Percentiles rank a stretch among this genome's conserved stretches.
Conservation (phyloP, 2,888 invertebrate species). For the Orthonevra nobilis region DNA sequence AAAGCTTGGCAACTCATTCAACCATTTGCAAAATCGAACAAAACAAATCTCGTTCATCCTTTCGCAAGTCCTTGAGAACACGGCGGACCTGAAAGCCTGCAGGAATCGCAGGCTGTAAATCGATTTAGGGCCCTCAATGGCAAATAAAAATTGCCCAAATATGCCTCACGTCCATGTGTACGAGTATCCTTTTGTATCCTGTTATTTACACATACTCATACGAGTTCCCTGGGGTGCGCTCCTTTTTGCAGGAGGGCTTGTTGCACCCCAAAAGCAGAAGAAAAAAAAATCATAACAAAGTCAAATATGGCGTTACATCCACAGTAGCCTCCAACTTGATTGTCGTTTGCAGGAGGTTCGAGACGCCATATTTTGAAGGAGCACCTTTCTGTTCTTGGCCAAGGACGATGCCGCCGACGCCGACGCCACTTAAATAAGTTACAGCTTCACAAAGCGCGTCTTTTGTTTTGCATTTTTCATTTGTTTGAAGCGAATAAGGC, state of each 20-base stretch:
- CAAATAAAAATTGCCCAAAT: constrained; percentile 37
- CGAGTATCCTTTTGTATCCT: too few relatives aligned
- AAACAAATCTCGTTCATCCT: constrained; percentile 7
- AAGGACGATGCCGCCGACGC: too few relatives aligned
- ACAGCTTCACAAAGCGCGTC: constrained; percentile 2
- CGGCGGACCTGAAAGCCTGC: not conserved
- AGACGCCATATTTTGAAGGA: not conserved
- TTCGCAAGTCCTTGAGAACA: constrained; percentile 1
- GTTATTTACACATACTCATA: too few relatives aligned
- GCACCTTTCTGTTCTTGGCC: not conserved
- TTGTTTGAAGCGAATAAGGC: constrained; percentile 36
- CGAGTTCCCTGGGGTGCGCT: not conserved
- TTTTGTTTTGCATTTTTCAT: constrained; percentile 26
- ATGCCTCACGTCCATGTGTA: too few relatives aligned
- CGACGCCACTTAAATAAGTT: constrained; percentile 20
- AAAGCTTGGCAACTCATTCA: constrained; percentile 16
- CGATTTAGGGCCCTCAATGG: constrained; percentile 42
- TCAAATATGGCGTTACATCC: constrained; percentile 9
- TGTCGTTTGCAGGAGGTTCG: too few relatives aligned
- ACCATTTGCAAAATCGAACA: not conserved
- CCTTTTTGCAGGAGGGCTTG: too few relatives aligned
- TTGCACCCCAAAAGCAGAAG: too few relatives aligned
- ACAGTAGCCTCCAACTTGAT: too few relatives aligned
- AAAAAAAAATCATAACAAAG: constrained; percentile 26
- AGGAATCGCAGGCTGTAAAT: too few relatives aligned